Evolutionary conservation across 1,140 invertebrate genomes (phyloP).

Genomic region (Scylla paramamosain): DNA sequence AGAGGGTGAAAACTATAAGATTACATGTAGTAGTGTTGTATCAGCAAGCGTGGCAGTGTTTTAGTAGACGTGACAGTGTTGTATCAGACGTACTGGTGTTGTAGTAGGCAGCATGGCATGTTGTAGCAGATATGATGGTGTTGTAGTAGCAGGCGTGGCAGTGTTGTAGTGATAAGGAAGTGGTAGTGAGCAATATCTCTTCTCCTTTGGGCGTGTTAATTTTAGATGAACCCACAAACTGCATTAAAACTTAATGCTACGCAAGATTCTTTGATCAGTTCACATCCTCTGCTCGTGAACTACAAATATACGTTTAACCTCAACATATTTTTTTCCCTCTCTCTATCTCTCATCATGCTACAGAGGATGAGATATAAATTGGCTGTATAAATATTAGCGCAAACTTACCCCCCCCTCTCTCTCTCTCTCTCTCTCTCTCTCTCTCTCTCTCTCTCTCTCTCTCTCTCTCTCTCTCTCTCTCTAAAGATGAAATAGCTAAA

Average conservation of each 20-base stretch:
- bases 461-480: constrained; percentile 20
- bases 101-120: background rate
- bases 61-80: too few relatives aligned
- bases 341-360: background rate
- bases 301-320: background rate
- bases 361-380: background rate
- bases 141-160: too few relatives aligned
- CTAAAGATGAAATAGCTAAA: too few relatives aligned
- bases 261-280: constrained; percentile 22
- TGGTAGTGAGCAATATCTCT: background rate
- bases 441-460: constrained; percentile 20
- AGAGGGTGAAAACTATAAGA: too few relatives aligned
- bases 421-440: constrained; percentile 20
- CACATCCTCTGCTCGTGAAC: background rate
- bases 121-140: background rate
- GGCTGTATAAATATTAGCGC: constrained; percentile 2
- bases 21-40: too few relatives aligned
- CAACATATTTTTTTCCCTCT: background rate
- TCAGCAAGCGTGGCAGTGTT: too few relatives aligned
- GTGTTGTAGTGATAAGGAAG: background rate
- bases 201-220: background rate
- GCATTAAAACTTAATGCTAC: background rate
- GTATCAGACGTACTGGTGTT: too few relatives aligned
- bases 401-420: background rate
- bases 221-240: background rate